These are phyloP conservation scores for Cryptus viduatorius DNA, from an alignment of 2,888 invertebrate species.

Conservation along the genomic window DNA sequence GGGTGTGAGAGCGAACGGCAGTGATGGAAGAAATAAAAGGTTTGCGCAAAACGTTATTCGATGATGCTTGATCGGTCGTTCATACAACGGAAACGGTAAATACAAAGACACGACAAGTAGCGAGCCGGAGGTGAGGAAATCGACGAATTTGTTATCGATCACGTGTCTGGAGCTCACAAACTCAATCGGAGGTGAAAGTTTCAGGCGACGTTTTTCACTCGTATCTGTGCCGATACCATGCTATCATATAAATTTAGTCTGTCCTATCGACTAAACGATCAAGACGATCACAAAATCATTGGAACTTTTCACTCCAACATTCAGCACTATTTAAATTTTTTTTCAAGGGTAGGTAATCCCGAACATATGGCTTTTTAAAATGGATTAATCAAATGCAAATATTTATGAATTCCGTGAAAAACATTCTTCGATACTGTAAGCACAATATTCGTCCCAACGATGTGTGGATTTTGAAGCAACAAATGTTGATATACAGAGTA, in stretches of 20 bases:
- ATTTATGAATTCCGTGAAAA: no score
- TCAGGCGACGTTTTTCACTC: neutral
- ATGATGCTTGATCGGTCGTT: slow-evolving; percentile 59
- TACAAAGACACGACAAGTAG: slow-evolving; percentile 12
- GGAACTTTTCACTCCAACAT: neutral
- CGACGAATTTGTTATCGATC: slow-evolving; percentile 11
- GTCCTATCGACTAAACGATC: neutral
- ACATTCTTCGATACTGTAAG: no score
- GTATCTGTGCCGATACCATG: neutral
- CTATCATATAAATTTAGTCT: neutral
- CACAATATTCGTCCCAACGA: no score
- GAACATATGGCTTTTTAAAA: no score
- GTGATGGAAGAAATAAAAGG: slow-evolving; percentile 48
- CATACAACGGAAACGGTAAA: neutral
- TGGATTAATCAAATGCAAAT: no score
- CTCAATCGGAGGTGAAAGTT: neutral
- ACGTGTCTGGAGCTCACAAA: neutral
- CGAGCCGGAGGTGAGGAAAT: slow-evolving; percentile 11
- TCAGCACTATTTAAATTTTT: neutral
- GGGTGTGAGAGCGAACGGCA: slow-evolving; percentile 44
- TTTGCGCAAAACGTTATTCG: slow-evolving; percentile 59
- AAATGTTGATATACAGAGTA: no score
- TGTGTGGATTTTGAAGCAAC: no score
- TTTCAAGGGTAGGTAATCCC: no score
- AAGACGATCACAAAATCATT: neutral